These are phyloP conservation scores for Copidosoma floridanum DNA, from an alignment of 1,140 invertebrate species.

Conservation along the genomic window DNA sequence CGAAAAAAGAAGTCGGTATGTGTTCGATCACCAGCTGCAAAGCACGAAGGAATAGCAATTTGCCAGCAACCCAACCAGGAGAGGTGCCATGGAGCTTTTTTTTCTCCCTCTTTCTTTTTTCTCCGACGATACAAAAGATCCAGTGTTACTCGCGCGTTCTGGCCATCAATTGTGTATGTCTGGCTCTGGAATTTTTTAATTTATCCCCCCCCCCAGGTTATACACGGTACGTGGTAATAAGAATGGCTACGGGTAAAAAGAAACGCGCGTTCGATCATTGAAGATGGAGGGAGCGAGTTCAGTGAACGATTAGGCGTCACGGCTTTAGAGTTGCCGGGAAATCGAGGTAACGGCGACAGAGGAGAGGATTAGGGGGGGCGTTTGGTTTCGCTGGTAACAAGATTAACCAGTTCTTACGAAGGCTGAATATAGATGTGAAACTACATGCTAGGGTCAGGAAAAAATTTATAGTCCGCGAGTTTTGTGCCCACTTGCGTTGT, in stretches of 20 bases:
- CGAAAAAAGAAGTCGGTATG: not conserved
- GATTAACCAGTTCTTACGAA: constrained; percentile 3
- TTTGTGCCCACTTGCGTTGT: too few relatives aligned
- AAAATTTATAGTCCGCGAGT: too few relatives aligned
- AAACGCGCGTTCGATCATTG: too few relatives aligned
- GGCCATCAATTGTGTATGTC: constrained; percentile 6
- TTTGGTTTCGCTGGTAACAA: not conserved
- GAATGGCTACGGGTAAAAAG: too few relatives aligned
- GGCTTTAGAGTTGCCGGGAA: not conserved
- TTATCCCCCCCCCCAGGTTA: not conserved
- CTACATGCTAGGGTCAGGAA: too few relatives aligned
- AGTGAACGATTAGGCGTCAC: not conserved
- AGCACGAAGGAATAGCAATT: constrained; percentile 10
- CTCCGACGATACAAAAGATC: too few relatives aligned
- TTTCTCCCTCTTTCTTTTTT: not conserved
- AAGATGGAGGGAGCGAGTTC: not conserved
- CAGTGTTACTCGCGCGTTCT: not conserved
- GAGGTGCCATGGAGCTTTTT: too few relatives aligned
- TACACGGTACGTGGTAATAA: too few relatives aligned
- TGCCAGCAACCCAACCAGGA: not conserved
- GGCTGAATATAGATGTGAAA: not conserved
- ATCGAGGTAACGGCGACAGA: not conserved
- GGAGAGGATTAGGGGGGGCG: not conserved
- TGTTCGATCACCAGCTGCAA: not conserved
- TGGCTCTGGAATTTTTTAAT: constrained; percentile 11